Base-by-base conservation (phyloP, 2,113 vertebrate genomes). In the Onychorhynchus coronatus region DNA sequence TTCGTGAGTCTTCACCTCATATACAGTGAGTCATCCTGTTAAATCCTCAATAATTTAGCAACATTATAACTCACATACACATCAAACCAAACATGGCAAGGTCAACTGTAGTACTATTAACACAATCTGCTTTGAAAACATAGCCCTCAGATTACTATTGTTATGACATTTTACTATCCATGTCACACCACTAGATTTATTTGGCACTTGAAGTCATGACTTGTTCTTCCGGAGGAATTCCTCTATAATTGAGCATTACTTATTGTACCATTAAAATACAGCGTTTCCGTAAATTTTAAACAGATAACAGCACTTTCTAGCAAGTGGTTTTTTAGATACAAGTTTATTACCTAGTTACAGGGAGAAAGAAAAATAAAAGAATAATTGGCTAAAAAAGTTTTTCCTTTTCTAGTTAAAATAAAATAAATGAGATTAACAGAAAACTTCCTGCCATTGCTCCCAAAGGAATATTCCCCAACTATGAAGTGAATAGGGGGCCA, bases 291-390 rank as follows among this genome's bases (percentile, higher is more conserved):
- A 98, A 97, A 95, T 97, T 97, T 97, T 95, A 96, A 96, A 97
- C 88, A 97, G 97, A 98, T 97, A 98, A 96, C 90, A 91, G 94
- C 92, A 97, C 92, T 98, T 98, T 98, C 96, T 98, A 97, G 96
- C 95, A 98, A 97, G 94, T 97, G 96, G 82, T 91, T 97, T 97
- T 94, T 96, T 97, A 93, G 96, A 97, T 98, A 97, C 62, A 97
- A 96, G 66, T 97, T 98, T 97, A 98, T 97, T 97, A 96, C 91
- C 96, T 93, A 97, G 66, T 86, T 93, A 93, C 93, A 72, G 20
- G 44, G 66, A 65, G 44, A 9, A 13, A 47, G 28, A 74, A 90
- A 73, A 94, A 50, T 33, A 74, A 94, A 68, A 86, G 46, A 92
- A 95, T 93, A 90, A 56, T 91, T 97, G 95, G 94, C 95, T 96